These are phyloP conservation scores for Recurvirostra avosetta DNA, from an alignment of 2,113 vertebrate species.

Conservation along the genomic window DNA sequence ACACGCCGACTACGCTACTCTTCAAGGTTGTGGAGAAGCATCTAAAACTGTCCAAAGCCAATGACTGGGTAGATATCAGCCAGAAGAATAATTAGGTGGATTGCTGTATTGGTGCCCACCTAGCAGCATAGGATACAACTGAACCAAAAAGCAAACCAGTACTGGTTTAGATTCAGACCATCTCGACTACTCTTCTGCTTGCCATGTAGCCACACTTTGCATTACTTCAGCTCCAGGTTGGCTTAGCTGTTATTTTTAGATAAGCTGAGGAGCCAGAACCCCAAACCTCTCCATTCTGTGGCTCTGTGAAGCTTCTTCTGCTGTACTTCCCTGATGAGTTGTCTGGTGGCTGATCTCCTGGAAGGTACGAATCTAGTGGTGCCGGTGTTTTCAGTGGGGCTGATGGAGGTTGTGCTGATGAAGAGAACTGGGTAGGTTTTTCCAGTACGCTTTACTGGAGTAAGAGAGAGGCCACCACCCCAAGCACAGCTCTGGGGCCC, in stretches of 20 bases:
- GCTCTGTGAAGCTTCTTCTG: background rate
- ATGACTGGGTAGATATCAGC: background rate
- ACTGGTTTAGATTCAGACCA: background rate
- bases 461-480: background rate
- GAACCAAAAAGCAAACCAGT: background rate
- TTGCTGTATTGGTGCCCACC: background rate
- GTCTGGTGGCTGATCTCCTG: background rate
- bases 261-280: background rate
- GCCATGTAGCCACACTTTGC: background rate
- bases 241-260: background rate
- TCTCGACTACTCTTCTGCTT: background rate
- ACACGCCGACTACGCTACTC: background rate
- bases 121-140: background rate
- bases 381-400: background rate
- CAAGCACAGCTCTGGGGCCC: background rate
- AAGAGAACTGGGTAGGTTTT: background rate
- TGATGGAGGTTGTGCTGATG: background rate
- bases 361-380: background rate
- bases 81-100: background rate
- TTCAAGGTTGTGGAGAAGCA: background rate
- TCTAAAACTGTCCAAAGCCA: background rate
- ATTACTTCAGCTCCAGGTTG: background rate
- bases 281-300: fast-evolving
- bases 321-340: background rate
- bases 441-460: background rate